Conservation (phyloP, 2,113 vertebrate genomes). For the Anarhynchus alexandrinus region DNA sequence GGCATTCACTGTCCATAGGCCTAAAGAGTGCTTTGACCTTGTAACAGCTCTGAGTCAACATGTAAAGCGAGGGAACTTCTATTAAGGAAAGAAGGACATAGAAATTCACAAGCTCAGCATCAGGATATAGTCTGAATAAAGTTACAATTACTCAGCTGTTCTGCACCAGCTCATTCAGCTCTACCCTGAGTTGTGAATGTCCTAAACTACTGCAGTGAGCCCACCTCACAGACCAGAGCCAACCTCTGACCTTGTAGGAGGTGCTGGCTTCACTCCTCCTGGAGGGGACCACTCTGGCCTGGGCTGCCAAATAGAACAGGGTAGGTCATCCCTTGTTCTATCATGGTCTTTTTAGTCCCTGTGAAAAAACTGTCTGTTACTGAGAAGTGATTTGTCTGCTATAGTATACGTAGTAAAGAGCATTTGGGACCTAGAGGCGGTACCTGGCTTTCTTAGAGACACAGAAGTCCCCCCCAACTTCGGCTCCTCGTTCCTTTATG, state of each 20-base stretch:
- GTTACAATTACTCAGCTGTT: neutral
- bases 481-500: neutral
- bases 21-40: neutral
- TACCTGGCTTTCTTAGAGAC: neutral
- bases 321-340: neutral
- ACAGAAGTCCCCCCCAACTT: neutral
- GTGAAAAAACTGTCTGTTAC: neutral
- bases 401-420: neutral
- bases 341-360: neutral
- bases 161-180: neutral
- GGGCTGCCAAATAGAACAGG: neutral
- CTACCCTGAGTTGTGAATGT: neutral
- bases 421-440: neutral
- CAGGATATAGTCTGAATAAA: neutral
- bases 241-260: neutral
- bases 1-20: neutral
- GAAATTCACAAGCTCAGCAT: neutral
- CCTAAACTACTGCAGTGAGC: neutral
- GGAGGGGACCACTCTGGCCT: neutral
- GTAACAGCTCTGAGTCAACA: neutral
- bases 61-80: neutral
- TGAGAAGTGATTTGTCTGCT: neutral
- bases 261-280: neutral
- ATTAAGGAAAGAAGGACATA: neutral
- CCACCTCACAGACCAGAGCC: neutral